Percentiles rank a stretch among this genome's conserved stretches.
Conservation (phyloP, 2,888 invertebrate species). For the Nymphalis urticae region DNA sequence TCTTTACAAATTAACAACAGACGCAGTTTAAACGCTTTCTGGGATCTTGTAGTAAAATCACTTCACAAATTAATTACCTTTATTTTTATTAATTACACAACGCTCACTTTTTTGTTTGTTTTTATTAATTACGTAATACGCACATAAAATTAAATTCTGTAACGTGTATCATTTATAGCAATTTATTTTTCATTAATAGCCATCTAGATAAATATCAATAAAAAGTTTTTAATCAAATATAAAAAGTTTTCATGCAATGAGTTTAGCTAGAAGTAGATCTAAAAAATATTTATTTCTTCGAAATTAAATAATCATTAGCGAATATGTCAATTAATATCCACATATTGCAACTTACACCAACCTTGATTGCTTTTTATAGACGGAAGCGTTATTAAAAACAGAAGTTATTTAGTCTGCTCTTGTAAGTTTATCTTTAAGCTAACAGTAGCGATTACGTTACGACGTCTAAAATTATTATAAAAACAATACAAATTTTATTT, state of each 20-base stretch:
- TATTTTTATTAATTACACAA: too few relatives aligned
- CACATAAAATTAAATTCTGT: too few relatives aligned
- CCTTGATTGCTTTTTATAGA: not conserved
- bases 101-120: too few relatives aligned
- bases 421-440: not conserved
- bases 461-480: constrained; percentile 19
- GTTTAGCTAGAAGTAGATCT: not conserved
- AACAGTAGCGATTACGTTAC: not conserved
- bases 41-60: too few relatives aligned
- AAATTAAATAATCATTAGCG: not conserved
- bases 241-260: not conserved
- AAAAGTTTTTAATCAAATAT: too few relatives aligned
- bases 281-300: not conserved
- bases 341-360: not conserved
- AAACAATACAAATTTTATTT: not conserved
- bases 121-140: too few relatives aligned
- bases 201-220: not conserved
- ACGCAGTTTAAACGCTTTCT: too few relatives aligned
- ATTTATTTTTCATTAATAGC: not conserved
- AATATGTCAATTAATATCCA: not conserved
- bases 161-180: not conserved
- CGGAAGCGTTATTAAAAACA: not conserved
- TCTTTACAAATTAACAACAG: too few relatives aligned
- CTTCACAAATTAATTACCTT: too few relatives aligned
- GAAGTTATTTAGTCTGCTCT: not conserved